phyloP scores from a whole-genome alignment of 2,888 invertebrate species.

The Hydraecia micacea region DNA sequence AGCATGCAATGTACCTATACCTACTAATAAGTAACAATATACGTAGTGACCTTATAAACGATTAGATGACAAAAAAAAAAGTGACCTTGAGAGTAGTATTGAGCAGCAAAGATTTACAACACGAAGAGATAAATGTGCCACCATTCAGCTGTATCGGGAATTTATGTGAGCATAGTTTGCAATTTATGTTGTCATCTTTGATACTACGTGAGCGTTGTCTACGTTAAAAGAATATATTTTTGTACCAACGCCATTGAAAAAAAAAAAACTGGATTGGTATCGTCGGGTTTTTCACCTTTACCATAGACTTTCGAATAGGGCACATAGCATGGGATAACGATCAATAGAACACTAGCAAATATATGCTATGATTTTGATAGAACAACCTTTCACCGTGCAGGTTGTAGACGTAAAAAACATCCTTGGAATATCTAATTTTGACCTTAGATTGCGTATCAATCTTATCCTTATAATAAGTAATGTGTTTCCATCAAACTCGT shows the following conservation, averaged over 20 bases:
- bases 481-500: conserved; percentile 1
- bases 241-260: conserved; percentile 1
- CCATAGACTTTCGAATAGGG: conserved; percentile 34
- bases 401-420: conserved; percentile 20
- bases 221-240: conserved; percentile 29
- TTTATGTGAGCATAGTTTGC: conserved; percentile 21
- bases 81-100: conserved; percentile 11
- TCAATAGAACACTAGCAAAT: conserved; percentile 15
- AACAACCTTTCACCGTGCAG: conserved; percentile 16
- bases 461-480: conserved; percentile 23
- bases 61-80: conserved; percentile 22
- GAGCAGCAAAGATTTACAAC: conserved; percentile 28
- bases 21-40: not conserved
- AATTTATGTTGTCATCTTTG: conserved; percentile 40
- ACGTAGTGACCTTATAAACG: not conserved
- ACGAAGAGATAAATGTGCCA: conserved; percentile 22
- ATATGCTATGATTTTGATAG: conserved; percentile 15
- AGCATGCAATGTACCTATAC: conserved; percentile 6
- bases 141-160: conserved; percentile 32
- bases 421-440: conserved; percentile 50
- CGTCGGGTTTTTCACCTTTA: conserved; percentile 59
- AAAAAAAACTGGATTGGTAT: conserved; percentile 27
- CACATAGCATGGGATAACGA: not conserved
- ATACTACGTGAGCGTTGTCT: conserved; percentile 16
- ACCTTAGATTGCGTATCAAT: conserved; percentile 53